phyloP scores from a whole-genome alignment of 2,888 invertebrate genomes.

The Macrophya annulata region DNA sequence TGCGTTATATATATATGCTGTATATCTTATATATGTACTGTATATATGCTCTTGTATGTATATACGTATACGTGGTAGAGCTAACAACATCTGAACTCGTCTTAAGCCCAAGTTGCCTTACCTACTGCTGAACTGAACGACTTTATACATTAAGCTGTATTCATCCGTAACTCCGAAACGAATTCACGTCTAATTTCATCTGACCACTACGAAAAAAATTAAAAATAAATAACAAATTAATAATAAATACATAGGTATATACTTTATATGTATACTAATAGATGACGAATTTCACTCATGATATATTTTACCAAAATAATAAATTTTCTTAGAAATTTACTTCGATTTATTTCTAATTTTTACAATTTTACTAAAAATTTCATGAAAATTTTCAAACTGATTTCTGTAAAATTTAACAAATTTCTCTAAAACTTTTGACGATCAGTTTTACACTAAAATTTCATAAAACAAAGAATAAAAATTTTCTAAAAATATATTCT shows the following conservation, averaged over 20 bases:
- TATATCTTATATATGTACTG: too few relatives aligned
- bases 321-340: too few relatives aligned
- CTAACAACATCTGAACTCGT: slow-evolving; percentile 49
- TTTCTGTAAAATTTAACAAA: too few relatives aligned
- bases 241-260: background rate
- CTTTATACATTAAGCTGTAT: slow-evolving; percentile 37
- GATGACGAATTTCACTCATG: background rate
- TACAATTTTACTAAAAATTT: too few relatives aligned
- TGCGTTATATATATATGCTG: background rate
- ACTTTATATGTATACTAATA: background rate
- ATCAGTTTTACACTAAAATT: too few relatives aligned
- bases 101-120: slow-evolving; percentile 16
- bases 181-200: slow-evolving; percentile 13
- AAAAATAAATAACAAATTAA: background rate
- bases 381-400: too few relatives aligned
- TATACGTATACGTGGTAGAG: background rate
- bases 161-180: background rate
- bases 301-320: background rate
- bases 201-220: background rate
- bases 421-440: too few relatives aligned
- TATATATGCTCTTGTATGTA: too few relatives aligned
- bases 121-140: slow-evolving; percentile 26
- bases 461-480: too few relatives aligned
- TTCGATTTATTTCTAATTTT: too few relatives aligned
- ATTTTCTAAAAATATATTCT: too few relatives aligned